Evolutionary conservation across 2,797 vertebrate genomes (phyloP).

Genomic region (Sebastes reedi): DNA sequence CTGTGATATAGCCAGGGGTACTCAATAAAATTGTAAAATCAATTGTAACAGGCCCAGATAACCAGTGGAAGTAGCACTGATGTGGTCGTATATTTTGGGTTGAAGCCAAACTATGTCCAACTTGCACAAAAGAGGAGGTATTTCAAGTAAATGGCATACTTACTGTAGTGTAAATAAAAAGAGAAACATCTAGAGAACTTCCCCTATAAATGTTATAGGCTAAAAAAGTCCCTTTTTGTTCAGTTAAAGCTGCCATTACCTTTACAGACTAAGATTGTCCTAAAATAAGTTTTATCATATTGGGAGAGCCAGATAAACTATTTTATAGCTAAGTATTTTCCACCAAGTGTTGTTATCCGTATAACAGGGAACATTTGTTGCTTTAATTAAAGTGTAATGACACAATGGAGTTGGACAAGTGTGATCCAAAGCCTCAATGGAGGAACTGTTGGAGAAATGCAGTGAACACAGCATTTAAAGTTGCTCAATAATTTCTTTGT

Average conservation of each 20-base stretch:
- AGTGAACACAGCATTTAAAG: neutral
- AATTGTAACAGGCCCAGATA: neutral
- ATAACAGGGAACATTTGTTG: conserved; percentile 42
- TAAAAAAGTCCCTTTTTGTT: neutral
- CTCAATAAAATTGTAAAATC: conserved; percentile 17
- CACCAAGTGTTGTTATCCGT: conserved; percentile 20
- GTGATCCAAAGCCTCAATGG: conserved; percentile 2
- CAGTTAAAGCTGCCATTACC: conserved; percentile 17
- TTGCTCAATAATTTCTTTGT: neutral
- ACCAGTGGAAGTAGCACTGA: neutral
- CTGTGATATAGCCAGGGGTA: neutral
- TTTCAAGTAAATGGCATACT: neutral
- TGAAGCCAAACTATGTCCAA: neutral
- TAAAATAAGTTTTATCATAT: conserved; percentile 11
- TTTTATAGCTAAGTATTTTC: conserved; percentile 5
- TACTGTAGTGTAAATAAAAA: neutral
- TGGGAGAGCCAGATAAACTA: conserved; percentile 1
- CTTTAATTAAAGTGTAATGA: conserved; percentile 43
- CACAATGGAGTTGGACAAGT: conserved; percentile 10
- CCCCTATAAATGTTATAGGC: neutral
- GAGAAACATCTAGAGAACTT: neutral
- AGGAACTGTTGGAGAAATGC: neutral
- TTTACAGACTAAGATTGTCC: neutral
- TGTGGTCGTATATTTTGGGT: neutral
- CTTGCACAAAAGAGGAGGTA: neutral